A percentile compares a stretch with the other conserved stretches of the same genome.
Evolutionary conservation across 92 coral and sea anemone species (phyloP).

Genomic region (Paramuricea clavata): DNA sequence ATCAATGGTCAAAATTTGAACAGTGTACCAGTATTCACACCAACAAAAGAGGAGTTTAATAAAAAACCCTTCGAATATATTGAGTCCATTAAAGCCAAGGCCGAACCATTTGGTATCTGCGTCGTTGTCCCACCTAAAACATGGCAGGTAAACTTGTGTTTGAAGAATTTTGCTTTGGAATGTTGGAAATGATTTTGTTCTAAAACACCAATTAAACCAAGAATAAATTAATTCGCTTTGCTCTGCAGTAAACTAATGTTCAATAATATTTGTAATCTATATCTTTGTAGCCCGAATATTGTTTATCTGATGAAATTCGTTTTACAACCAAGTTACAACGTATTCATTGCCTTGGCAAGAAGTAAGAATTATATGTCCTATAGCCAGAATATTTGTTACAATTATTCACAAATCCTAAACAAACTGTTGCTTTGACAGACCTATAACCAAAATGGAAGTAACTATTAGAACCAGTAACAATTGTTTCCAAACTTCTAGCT

Average conservation of each 20-base stretch:
- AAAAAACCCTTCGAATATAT: conserved; percentile 83
- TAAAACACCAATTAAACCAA: no score
- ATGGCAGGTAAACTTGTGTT: conserved; percentile 83
- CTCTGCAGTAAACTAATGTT: no score
- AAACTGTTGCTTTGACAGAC: no score
- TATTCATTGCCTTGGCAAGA: conserved; percentile 82
- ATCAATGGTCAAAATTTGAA: conserved; percentile 10
- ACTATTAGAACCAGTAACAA: no score
- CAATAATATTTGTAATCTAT: neutral
- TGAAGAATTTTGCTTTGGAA: neutral
- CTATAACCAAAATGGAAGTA: no score
- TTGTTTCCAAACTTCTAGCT: no score
- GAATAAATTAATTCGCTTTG: no score
- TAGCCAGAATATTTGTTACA: no score
- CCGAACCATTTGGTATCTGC: conserved; percentile 83
- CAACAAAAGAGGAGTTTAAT: conserved; percentile 91
- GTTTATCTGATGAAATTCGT: conserved; percentile 79
- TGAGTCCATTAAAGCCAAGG: conserved; percentile 65
- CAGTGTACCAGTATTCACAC: conserved; percentile 74
- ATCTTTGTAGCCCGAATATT: conserved; percentile 79
- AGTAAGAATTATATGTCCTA: conserved; percentile 59
- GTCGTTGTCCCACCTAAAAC: conserved; percentile 91
- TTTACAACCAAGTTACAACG: conserved; percentile 87
- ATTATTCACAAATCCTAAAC: no score
- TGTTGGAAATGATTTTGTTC: neutral